These are phyloP conservation scores for Cancer borealis DNA, from an alignment of 2,888 invertebrate species.

Conservation along the genomic window DNA sequence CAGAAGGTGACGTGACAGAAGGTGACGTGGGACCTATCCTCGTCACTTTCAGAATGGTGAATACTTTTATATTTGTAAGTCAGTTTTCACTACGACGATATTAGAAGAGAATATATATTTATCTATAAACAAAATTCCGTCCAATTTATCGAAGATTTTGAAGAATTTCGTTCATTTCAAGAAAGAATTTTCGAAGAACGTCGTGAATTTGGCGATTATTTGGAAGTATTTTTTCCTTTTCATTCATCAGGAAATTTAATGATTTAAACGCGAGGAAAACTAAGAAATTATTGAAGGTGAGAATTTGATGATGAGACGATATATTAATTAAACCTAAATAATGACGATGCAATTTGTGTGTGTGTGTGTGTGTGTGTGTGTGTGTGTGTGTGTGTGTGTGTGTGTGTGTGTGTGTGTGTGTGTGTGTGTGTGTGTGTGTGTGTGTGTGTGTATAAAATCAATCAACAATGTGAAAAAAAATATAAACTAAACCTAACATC, in stretches of 20 bases:
- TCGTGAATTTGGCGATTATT: neutral
- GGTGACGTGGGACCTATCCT: too few species aligned
- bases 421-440: conserved; percentile 37
- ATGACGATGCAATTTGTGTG: neutral
- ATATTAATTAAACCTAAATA: neutral
- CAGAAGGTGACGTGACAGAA: neutral
- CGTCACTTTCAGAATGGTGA: neutral
- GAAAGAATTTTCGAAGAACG: neutral
- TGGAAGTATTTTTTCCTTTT: neutral
- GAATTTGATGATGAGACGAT: neutral
- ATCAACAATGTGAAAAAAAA: neutral
- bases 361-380: conserved; percentile 39
- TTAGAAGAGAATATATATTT: neutral
- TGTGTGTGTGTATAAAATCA: neutral
- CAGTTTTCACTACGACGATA: neutral
- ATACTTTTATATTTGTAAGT: neutral
- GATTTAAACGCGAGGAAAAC: neutral
- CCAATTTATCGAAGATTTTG: neutral
- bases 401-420: conserved; percentile 56
- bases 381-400: conserved; percentile 54
- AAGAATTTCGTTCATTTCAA: neutral
- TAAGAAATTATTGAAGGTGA: neutral
- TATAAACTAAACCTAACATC: neutral
- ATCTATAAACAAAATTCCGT: neutral
- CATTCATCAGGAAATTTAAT: neutral